phyloP scores from a whole-genome alignment of 2,888 invertebrate species.

The Drosophila mimica region DNA sequence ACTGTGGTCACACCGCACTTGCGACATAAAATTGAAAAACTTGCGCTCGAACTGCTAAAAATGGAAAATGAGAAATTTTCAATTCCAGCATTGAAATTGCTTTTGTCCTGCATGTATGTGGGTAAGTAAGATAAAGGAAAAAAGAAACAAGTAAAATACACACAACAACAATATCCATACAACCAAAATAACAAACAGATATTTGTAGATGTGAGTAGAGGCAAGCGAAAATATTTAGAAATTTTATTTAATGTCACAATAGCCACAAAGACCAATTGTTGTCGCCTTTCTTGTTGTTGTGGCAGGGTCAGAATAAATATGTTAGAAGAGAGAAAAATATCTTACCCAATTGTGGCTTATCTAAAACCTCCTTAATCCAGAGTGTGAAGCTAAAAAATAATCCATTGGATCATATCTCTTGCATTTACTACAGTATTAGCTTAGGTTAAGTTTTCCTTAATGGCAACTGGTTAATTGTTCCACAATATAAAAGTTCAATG shows the following conservation, averaged over 20 bases:
- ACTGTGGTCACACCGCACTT: conserved; percentile 86
- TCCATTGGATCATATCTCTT: conserved; percentile 4
- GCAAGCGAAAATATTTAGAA: conserved; percentile 56
- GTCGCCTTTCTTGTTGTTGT: conserved; percentile 1
- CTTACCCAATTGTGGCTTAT: background rate
- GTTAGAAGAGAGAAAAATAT: background rate
- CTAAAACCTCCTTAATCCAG: background rate
- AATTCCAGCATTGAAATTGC: conserved; percentile 90
- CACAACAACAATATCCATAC: conserved; percentile 31
- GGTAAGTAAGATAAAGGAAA: conserved; percentile 84
- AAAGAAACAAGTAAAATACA: conserved; percentile 15
- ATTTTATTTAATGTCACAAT: conserved; percentile 64
- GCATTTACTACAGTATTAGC: conserved; percentile 7
- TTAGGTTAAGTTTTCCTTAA: background rate
- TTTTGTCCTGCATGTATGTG: conserved; percentile 92
- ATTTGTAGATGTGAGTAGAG: conserved; percentile 9
- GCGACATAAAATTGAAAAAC: conserved; percentile 88
- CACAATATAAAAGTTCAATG: conserved; percentile 20
- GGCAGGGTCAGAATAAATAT: background rate
- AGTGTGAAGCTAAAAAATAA: background rate
- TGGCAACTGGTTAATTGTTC: conserved; percentile 9
- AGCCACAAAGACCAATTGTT: conserved; percentile 16
- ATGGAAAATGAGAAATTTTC: conserved; percentile 89
- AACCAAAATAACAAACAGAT: conserved; percentile 31
- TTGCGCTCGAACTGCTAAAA: conserved; percentile 89